phyloP scores from a whole-genome alignment of 2,797 vertebrate species.

The Acrossocheilus wenchowensis region DNA sequence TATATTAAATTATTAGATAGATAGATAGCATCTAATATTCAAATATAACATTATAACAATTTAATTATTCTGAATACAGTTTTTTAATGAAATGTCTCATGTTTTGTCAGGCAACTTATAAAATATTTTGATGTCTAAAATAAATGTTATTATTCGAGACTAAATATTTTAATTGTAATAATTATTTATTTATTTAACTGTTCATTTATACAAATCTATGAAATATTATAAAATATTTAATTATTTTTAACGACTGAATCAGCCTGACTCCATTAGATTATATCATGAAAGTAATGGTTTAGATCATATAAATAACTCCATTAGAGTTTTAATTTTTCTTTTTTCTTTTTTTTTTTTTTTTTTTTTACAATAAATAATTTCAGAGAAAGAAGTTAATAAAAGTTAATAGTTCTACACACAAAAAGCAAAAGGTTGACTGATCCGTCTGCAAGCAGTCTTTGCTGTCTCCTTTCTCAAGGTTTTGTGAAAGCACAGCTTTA shows the following conservation, averaged over 20 bases:
- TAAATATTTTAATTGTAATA: background rate
- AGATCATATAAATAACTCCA: background rate
- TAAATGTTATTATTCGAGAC: no score
- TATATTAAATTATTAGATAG: background rate
- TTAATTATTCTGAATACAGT: no score
- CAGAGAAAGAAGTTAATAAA: background rate
- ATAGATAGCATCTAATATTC: no score
- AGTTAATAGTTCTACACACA: background rate
- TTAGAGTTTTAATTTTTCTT: background rate
- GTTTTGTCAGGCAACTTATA: no score
- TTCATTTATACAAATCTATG: background rate
- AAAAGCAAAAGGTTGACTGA: background rate
- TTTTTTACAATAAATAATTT: background rate
- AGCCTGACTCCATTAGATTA: background rate
- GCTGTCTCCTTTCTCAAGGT: constrained; percentile 21
- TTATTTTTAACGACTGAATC: background rate
- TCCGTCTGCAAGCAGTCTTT: background rate
- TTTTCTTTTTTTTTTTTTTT: background rate
- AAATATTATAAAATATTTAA: background rate
- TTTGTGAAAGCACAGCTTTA: constrained; percentile 40
- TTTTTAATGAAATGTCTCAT: no score
- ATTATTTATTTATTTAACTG: background rate
- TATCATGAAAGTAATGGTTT: background rate
- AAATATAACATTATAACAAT: no score
- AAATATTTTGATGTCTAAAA: no score